Evolutionary conservation across 2,888 invertebrate species (phyloP).

Genomic region (Ophion ellenae): DNA sequence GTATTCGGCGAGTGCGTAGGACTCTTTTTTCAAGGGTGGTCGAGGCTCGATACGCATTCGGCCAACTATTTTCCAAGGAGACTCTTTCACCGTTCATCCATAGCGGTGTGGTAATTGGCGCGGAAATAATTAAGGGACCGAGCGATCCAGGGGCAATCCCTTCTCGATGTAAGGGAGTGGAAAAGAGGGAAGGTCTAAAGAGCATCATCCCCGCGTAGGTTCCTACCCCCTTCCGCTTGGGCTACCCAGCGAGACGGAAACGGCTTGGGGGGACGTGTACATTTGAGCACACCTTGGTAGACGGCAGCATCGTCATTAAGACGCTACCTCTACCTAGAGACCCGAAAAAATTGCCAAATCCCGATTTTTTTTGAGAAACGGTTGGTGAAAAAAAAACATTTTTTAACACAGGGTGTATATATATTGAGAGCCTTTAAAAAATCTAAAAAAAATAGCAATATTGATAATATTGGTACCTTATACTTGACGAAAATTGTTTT

Average conservation of each 20-base stretch:
- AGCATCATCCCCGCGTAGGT: conserved; percentile 28
- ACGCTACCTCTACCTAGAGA: too few species aligned
- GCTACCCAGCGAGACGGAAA: conserved; percentile 79
- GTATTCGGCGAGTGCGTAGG: neutral
- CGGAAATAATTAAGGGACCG: conserved; percentile 71
- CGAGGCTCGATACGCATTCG: conserved; percentile 18
- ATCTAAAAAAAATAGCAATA: too few species aligned
- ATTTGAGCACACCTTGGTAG: conserved; percentile 74
- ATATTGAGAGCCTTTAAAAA: too few species aligned
- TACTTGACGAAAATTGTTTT: too few species aligned
- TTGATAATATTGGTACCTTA: too few species aligned
- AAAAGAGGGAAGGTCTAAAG: conserved; percentile 53
- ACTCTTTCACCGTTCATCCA: conserved; percentile 37
- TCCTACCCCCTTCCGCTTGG: conserved; percentile 43
- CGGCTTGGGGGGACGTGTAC: conserved; percentile 54
- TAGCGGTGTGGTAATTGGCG: conserved; percentile 69
- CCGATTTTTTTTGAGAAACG: too few species aligned
- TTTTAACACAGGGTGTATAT: too few species aligned
- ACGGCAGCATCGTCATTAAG: conserved; percentile 75
- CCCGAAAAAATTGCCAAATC: too few species aligned
- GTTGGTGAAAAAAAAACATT: too few species aligned
- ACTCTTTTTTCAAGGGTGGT: neutral
- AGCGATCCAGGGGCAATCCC: conserved; percentile 64
- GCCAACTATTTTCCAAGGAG: conserved; percentile 21
- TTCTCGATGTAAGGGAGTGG: conserved; percentile 65